These are phyloP conservation scores for Diplolepis rosae DNA, from an alignment of 2,888 invertebrate genomes.

Conservation along the genomic window DNA sequence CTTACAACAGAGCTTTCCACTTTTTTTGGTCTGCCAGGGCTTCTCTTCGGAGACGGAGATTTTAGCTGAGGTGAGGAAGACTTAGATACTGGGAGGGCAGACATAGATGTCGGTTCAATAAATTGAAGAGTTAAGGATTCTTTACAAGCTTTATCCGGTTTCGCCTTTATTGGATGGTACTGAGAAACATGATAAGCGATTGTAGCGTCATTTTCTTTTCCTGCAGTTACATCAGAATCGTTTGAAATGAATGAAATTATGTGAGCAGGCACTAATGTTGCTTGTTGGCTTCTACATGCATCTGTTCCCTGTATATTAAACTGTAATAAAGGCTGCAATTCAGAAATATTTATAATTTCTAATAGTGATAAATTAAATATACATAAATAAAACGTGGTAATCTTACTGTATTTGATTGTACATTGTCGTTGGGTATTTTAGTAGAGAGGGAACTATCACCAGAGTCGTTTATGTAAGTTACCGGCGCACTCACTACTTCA, in stretches of 20 bases:
- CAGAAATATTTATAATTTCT: not conserved
- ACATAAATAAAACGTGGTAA: not conserved
- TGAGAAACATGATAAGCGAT: not conserved
- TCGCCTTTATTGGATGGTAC: slow-evolving; percentile 7
- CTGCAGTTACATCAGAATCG: slow-evolving; percentile 31
- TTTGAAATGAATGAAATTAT: slow-evolving; percentile 38
- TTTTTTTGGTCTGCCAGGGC: slow-evolving; percentile 62
- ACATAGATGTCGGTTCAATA: not conserved
- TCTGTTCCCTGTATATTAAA: slow-evolving; percentile 52
- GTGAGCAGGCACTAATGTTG: slow-evolving; percentile 44
- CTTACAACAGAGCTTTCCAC: slow-evolving; percentile 33
- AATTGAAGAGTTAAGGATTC: not conserved
- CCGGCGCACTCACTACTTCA: slow-evolving; percentile 60
- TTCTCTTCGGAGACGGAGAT: slow-evolving; percentile 38
- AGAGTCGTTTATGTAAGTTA: slow-evolving; percentile 59
- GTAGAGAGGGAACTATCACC: slow-evolving; percentile 19
- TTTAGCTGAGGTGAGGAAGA: slow-evolving; percentile 4
- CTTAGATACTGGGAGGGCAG: not conserved
- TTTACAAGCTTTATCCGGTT: not conserved
- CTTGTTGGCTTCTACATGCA: slow-evolving; percentile 42
- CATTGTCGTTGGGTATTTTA: not conserved
- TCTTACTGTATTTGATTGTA: slow-evolving; percentile 7
- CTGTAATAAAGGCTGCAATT: slow-evolving; percentile 56
- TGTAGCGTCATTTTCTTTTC: slow-evolving; percentile 16
- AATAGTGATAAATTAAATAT: not conserved